Base-by-base conservation (phyloP, 64 coral and sea anemone genomes). In the Platygyra sinensis region DNA sequence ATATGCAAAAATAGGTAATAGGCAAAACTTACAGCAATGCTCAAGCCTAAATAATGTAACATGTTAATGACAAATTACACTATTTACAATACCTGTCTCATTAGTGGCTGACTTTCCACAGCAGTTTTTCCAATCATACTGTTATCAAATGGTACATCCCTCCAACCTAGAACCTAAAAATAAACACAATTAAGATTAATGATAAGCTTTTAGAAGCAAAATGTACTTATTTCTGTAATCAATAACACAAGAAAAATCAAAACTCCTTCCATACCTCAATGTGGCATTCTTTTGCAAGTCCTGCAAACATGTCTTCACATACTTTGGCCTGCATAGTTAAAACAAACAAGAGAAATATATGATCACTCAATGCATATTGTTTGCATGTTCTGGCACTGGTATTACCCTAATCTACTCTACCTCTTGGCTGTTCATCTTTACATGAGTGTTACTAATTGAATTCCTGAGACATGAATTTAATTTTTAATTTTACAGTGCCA, bases 111-210 rank as follows among this genome's bases (percentile, higher is more conserved):
- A 72, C 95, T 90, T 18, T 83, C 77, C 22, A 86, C 80, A 10
- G 95, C 87, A 75, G 91, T 96, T 87, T 89, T 89, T 28, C 95
- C 95, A 30, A 96, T 71, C 36, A 84, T 80, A 36, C 75, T 96
- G 77, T 96, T 88, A 80, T 93, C 75, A 76, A 82, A 96, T 49
- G 95, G 95, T 10, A 96, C 87, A 81, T 96, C 91, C 30, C 88
- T 52, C 95, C 95, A 96, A 52, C 91, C 95, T 15, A 96, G 77
- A 87, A 96, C 91, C 91, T 96, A 20, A 62, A 9, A 54, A 74
- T 29, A 8, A 36, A 2, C 3, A 80, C 25, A 2, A 38, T 49
- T 46, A 85, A 63, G 39, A 84, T 54, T 29, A 28, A 38, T 22
- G 11, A 28, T 14, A 7, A 36, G 14, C 46, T 16, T 32, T 64